Conservation (phyloP, 1,140 invertebrate species). For the Anastrepha obliqua region DNA sequence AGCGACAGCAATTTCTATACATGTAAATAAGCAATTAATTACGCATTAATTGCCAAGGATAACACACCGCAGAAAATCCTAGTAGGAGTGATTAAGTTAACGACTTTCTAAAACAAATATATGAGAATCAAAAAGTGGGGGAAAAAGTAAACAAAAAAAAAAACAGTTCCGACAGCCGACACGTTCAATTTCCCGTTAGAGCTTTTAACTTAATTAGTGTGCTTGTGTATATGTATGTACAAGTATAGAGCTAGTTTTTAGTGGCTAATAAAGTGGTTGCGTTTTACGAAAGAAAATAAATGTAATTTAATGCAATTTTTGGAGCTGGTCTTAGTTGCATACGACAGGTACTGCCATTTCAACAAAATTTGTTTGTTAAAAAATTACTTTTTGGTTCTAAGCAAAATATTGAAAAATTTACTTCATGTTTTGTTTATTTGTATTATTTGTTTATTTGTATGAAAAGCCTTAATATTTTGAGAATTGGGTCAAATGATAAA, state of each 20-base stretch:
- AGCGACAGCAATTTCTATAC: background rate
- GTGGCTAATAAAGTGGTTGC: slow-evolving; percentile 35
- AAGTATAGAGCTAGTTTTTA: background rate
- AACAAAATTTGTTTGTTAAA: too few species aligned
- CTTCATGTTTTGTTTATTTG: too few species aligned
- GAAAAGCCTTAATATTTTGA: too few species aligned
- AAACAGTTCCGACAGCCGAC: slow-evolving; percentile 20
- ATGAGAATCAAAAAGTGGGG: background rate
- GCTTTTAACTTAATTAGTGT: slow-evolving; percentile 3
- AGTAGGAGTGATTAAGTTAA: background rate
- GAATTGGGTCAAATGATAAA: too few species aligned
- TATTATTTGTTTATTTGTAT: too few species aligned
- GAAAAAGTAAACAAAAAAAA: background rate
- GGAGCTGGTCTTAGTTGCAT: too few species aligned
- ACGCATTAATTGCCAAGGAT: slow-evolving; percentile 22
- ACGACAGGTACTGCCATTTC: too few species aligned
- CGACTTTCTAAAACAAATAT: background rate
- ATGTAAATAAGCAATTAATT: slow-evolving; percentile 30
- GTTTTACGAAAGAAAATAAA: too few species aligned
- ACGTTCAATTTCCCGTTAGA: background rate
- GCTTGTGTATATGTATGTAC: background rate
- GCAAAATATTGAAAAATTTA: too few species aligned
- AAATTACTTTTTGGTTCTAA: too few species aligned
- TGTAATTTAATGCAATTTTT: too few species aligned
- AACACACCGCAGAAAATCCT: background rate